These are phyloP conservation scores for Achroia grisella DNA, from an alignment of 1,140 invertebrate genomes.

Conservation along the genomic window DNA sequence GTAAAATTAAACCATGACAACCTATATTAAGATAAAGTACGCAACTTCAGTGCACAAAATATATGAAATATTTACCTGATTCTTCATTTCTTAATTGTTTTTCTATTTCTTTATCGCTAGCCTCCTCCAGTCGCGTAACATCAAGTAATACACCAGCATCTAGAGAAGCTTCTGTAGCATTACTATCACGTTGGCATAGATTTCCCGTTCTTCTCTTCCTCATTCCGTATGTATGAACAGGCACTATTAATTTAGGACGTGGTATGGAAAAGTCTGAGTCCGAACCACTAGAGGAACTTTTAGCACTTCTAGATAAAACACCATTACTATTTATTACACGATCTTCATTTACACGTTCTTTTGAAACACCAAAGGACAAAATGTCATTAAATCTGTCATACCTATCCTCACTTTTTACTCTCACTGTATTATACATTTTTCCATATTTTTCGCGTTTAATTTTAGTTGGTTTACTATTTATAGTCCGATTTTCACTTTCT, in stretches of 20 bases:
- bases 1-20: slow-evolving; percentile 25
- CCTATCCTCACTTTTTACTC: slow-evolving; percentile 69
- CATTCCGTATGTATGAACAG: slow-evolving; percentile 88
- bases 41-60: slow-evolving; percentile 10
- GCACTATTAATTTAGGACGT: slow-evolving; percentile 87
- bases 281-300: slow-evolving; percentile 67
- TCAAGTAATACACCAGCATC: slow-evolving; percentile 58
- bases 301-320: slow-evolving; percentile 58
- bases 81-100: slow-evolving; percentile 34
- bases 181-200: slow-evolving; percentile 70
- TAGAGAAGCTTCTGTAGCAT: slow-evolving; percentile 54
- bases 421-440: slow-evolving; percentile 66
- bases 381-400: slow-evolving; percentile 64
- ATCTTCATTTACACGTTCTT: slow-evolving; percentile 58
- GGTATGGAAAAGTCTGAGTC: slow-evolving; percentile 85
- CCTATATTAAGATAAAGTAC: slow-evolving; percentile 16
- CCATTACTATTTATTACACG: slow-evolving; percentile 60
- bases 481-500: slow-evolving; percentile 68
- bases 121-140: slow-evolving; percentile 49
- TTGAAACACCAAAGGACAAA: slow-evolving; percentile 36
- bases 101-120: slow-evolving; percentile 29
- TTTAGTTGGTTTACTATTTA: slow-evolving; percentile 52
- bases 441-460: slow-evolving; percentile 63
- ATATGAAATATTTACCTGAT: slow-evolving; percentile 41
- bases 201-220: slow-evolving; percentile 85